Evolutionary conservation across 2,113 vertebrate genomes (phyloP), one percentile per base, ranked within the genome.

Genomic region (Cephalopterus ornatus): DNA sequence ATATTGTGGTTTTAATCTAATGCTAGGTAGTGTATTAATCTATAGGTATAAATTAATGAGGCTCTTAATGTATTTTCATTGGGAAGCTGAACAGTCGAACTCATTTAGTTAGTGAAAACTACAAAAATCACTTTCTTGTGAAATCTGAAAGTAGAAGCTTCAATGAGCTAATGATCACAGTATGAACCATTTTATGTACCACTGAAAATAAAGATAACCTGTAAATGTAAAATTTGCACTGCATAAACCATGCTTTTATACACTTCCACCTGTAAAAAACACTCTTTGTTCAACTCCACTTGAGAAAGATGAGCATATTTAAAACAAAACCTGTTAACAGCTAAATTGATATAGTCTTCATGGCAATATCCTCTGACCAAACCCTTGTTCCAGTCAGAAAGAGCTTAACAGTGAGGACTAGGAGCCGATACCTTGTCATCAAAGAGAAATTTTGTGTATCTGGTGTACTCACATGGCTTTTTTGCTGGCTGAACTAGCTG

Each of bases 401-500:
- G 13, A 75, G 62, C n/a, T 73, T n/a, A 24, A 50, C 20, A 76
- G 72, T 68, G 23, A 61, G 32, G 21, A 23, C n/a, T 91, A 42
- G 32, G 55, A 95, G 30, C 58, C 46, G 74, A 24, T 5, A 56
- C 9, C 28, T 33, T 12, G 5, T 24, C 53, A 47, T 81, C n/a
- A 39, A 59, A 76, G 78, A 76, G 59, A 61, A 85, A 87, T 76
- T 37, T 2, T 85, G 22, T 39, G 3, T 7, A 19, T 85, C 62
- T 65, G 72, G 56, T 89, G 52, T 97, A 98, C 99, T 99, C 98
- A 99, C 99, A 99, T 99, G 99, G 99, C 98, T 99, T 99, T 98
- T 99, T 99, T 95, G 99, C 98, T 76, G 99, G 99, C 97, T 99
- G 98, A 96, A 99, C 99, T 98, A 99, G 98, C 97, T 99, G 99